phyloP scores from a whole-genome alignment of 1,140 invertebrate species.

The Epicauta chinensis region DNA sequence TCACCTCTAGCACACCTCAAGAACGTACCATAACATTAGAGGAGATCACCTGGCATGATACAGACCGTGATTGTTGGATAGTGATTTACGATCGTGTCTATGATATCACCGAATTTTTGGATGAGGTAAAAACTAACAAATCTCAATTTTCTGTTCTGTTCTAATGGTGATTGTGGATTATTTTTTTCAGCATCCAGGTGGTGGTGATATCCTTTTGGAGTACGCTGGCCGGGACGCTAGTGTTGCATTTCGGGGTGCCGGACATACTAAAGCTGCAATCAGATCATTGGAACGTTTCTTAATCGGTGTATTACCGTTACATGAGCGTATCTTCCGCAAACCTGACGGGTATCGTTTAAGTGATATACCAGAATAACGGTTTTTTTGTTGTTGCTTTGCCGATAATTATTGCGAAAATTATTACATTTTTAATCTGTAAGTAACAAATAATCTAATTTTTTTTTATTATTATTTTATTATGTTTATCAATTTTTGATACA shows the following conservation, averaged over 20 bases:
- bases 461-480: too few relatives aligned
- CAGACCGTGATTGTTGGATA: constrained; percentile 59
- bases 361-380: constrained; percentile 31
- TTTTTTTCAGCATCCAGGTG: constrained; percentile 70
- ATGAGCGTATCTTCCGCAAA: constrained; percentile 63
- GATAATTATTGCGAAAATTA: too few relatives aligned
- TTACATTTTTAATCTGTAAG: too few relatives aligned
- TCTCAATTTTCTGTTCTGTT: too few relatives aligned
- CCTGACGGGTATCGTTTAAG: constrained; percentile 42
- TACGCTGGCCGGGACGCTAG: constrained; percentile 83
- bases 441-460: too few relatives aligned
- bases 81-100: constrained; percentile 71
- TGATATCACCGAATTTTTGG: constrained; percentile 65
- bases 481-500: too few relatives aligned
- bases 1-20: background rate
- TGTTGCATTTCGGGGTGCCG: constrained; percentile 71
- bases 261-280: constrained; percentile 62
- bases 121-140: constrained; percentile 55
- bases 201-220: constrained; percentile 75
- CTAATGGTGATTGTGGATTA: background rate
- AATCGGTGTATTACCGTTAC: constrained; percentile 63
- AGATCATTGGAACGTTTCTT: constrained; percentile 56
- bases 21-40: constrained; percentile 49
- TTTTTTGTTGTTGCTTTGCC: too few relatives aligned
- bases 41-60: constrained; percentile 61